Evolutionary conservation across 2,888 invertebrate species (phyloP).

Genomic region (Amitus sp.): DNA sequence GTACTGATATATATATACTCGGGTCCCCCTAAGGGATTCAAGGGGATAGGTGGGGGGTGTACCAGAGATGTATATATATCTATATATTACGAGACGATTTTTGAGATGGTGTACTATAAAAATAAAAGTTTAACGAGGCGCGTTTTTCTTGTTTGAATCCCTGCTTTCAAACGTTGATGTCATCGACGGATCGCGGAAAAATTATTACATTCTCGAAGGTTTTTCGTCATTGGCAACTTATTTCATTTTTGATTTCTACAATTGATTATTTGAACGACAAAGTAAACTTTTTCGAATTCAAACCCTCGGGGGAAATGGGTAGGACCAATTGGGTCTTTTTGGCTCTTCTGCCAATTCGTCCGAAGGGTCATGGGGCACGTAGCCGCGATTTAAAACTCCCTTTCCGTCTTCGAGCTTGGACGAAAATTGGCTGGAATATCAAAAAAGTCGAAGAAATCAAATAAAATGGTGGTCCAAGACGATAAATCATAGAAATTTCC

Average conservation of each 20-base stretch:
- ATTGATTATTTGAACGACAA: neutral
- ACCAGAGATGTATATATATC: too few relatives aligned
- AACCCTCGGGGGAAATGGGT: slow-evolving; percentile 59
- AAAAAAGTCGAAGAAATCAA: neutral
- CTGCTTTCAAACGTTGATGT: too few relatives aligned
- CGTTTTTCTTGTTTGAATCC: slow-evolving; percentile 14
- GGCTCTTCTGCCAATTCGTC: slow-evolving; percentile 52
- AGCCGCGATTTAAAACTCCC: slow-evolving; percentile 58
- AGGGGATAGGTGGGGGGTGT: too few relatives aligned
- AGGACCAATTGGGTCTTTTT: slow-evolving; percentile 58
- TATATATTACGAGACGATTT: too few relatives aligned
- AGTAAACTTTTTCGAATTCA: slow-evolving; percentile 10
- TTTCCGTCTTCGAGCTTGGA: slow-evolving; percentile 52
- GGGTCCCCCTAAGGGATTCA: too few relatives aligned
- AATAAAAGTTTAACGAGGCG: neutral
- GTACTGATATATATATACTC: too few relatives aligned
- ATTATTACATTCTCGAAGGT: neutral
- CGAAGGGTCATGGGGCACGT: slow-evolving; percentile 51
- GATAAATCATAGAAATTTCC: too few relatives aligned
- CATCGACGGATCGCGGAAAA: neutral
- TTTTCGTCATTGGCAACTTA: neutral
- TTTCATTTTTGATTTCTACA: neutral
- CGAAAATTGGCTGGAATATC: slow-evolving; percentile 51
- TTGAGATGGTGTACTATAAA: too few relatives aligned
- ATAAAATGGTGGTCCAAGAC: too few relatives aligned